Conservation (phyloP, 2,113 vertebrate species). For the Chloropsis cyanopogon region DNA sequence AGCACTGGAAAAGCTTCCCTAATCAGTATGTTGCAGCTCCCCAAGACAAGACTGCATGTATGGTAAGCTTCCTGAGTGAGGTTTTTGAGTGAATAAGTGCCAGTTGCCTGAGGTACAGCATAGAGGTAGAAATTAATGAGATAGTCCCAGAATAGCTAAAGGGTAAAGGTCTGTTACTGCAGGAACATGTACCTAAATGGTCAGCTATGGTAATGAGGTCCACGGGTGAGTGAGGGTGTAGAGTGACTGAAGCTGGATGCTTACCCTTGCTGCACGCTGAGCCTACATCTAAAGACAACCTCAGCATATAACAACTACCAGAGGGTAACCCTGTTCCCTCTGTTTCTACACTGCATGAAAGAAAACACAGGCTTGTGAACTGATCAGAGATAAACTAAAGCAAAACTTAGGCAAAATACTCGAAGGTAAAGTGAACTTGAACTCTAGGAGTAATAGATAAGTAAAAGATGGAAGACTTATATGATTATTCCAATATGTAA, state of each 20-base stretch:
- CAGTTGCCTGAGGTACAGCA: neutral
- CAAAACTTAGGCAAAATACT: neutral
- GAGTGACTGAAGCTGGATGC: neutral
- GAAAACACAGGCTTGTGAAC: neutral
- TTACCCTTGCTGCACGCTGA: neutral
- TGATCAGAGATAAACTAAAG: neutral
- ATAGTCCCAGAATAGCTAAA: neutral
- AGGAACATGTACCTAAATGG: neutral
- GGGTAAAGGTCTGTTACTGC: neutral
- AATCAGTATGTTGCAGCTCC: neutral
- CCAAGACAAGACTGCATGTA: neutral
- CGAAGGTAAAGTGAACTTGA: neutral
- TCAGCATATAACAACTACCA: neutral
- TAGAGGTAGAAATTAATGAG: neutral
- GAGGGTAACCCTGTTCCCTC: neutral
- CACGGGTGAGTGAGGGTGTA: neutral
- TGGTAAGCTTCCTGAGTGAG: neutral
- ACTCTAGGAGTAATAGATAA: neutral
- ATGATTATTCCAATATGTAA: neutral
- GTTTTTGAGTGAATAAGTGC: neutral
- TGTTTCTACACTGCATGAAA: neutral
- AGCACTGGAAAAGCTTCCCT: neutral
- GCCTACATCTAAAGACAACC: neutral
- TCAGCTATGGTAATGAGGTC: neutral
- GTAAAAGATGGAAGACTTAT: neutral